Evolutionary conservation across 2,888 invertebrate species (phyloP), one percentile per base, ranked within the genome.

Genomic region (Calliopum simillimum): DNA sequence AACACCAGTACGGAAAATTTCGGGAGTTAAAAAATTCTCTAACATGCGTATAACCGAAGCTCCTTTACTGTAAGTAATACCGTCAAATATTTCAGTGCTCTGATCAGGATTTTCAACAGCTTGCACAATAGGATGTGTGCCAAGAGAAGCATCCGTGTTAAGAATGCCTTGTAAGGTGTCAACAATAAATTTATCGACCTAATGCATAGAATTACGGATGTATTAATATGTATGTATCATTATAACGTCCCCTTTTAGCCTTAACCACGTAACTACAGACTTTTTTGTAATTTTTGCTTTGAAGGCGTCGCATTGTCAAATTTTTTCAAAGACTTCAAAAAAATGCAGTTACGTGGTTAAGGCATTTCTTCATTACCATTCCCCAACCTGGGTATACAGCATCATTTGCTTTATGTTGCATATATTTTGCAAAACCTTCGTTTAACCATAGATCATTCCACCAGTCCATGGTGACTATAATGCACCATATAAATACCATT

Each of bases 371-470:
- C 2, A 33, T 75, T 77, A 94, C 94, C 90, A 94, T 91, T 79
- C 92, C 90, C 95, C 96, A 97, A 8, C 92, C 89, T 0, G 93
- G 92, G 75, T 93, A 90, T n/a, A 91, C 89, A 11, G 89, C 87
- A 77, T 92, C 87, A 0, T 93, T 88, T 14, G 94, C 93, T 82
- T 94, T 93, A 76, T 91, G 93, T 85, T 95, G 92, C 86, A 97
- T 94, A 82, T 93, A 98, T 14, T 93, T 91, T 2, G 97, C 97
- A 84, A 98, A 97, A 0, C 97, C 97, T 87, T 95, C 94, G 81
- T 97, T 98, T 49, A 98, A 87, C 97, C 97, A 95, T 3, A 95
- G 87, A 84, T 97, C 97, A 82, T 96, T 93, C 95, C 95, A 95
- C 96, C 96, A 96, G 76, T 91, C 89, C 93, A 97, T 93, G 3